Conservation (phyloP, 2,888 invertebrate genomes). For the Leucophenga maculata region DNA sequence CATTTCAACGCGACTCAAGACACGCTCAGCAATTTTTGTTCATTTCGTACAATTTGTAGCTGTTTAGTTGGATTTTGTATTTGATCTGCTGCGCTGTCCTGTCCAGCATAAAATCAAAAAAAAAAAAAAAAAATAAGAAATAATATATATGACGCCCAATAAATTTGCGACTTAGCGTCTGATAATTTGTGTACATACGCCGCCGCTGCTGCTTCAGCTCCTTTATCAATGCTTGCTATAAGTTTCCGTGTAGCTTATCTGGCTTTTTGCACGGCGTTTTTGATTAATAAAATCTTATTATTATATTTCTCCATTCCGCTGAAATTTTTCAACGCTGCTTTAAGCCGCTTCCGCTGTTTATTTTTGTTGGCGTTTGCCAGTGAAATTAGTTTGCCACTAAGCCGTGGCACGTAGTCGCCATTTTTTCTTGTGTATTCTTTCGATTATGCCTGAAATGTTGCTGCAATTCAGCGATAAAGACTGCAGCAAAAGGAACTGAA, state of each 20-base stretch:
- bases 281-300: slow-evolving; percentile 24
- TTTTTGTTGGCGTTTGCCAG: background rate
- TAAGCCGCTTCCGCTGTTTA: slow-evolving; percentile 9
- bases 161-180: slow-evolving; percentile 47
- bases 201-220: background rate
- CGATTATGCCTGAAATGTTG: slow-evolving; percentile 12
- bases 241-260: background rate
- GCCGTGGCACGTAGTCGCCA: background rate
- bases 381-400: slow-evolving; percentile 8
- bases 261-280: background rate
- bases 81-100: background rate
- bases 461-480: slow-evolving; percentile 42
- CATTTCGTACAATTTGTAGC: slow-evolving; percentile 53
- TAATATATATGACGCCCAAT: slow-evolving; percentile 44
- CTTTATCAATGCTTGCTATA: background rate
- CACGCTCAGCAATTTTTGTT: slow-evolving; percentile 33
- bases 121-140: background rate
- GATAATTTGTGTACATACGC: slow-evolving; percentile 56
- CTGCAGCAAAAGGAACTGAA: slow-evolving; percentile 9
- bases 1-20: background rate
- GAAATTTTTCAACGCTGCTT: slow-evolving; percentile 48
- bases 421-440: background rate
- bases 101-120: no score
- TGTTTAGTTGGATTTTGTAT: background rate
- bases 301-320: slow-evolving; percentile 36